Conservation (phyloP, 2,113 vertebrate species). For the Candoia aspera region DNA sequence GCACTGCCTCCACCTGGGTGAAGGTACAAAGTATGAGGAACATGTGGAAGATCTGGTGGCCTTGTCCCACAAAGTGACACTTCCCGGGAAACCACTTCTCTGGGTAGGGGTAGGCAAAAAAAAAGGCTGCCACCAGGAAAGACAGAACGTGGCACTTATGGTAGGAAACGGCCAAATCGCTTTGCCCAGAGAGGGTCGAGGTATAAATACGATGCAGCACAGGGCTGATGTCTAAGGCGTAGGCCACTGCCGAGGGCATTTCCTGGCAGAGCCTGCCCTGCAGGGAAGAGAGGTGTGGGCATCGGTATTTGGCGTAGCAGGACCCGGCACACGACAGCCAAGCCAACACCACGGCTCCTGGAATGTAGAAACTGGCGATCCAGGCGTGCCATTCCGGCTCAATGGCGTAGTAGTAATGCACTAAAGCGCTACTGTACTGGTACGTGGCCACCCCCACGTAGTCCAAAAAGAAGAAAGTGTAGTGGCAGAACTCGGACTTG, state of each 20-base stretch:
- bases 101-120: constrained; percentile 90
- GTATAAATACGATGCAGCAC: constrained; percentile 86
- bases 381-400: constrained; percentile 84
- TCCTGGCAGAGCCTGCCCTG: constrained; percentile 88
- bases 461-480: constrained; percentile 94
- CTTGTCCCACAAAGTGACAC: constrained; percentile 91
- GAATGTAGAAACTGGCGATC: constrained; percentile 82
- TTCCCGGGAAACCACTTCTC: constrained; percentile 90
- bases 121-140: constrained; percentile 88
- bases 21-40: constrained; percentile 90
- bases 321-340: constrained; percentile 93
- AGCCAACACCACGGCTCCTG: constrained; percentile 79
- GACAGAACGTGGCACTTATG: constrained; percentile 90
- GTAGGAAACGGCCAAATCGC: constrained; percentile 81
- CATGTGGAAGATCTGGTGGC: constrained; percentile 94
- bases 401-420: constrained; percentile 89
- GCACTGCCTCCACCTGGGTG: constrained; percentile 90
- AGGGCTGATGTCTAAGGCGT: constrained; percentile 91
- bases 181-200: constrained; percentile 61
- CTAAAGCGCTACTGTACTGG: constrained; percentile 90
- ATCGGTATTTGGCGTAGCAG: constrained; percentile 89
- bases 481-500: constrained; percentile 94
- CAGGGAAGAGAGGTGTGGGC: constrained; percentile 70
- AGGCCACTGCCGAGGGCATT: constrained; percentile 88
- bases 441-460: constrained; percentile 92